These are phyloP conservation scores for Phylloscopus whistleri DNA, from an alignment of 2,113 vertebrate species.

Conservation along the genomic window DNA sequence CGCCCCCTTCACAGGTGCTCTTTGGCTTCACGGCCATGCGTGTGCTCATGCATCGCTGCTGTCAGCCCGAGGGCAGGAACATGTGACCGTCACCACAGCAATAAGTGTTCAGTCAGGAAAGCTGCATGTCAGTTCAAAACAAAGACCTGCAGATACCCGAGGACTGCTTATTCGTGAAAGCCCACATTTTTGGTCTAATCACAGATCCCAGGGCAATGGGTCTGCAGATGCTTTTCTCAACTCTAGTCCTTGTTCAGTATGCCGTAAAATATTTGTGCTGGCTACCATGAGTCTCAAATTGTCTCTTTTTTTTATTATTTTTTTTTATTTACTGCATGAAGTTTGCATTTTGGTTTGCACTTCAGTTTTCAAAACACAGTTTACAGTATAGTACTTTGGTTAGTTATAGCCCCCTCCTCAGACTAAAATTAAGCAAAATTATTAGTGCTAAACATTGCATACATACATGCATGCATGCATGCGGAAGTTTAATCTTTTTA, in stretches of 20 bases:
- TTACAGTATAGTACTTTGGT: background rate
- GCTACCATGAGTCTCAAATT: background rate
- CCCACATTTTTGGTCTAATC: background rate
- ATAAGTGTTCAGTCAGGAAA: background rate
- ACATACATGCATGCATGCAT: accelerated
- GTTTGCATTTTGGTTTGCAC: background rate
- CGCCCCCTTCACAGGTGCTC: background rate
- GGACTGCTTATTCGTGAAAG: background rate
- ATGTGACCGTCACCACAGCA: background rate
- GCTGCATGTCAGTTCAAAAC: background rate
- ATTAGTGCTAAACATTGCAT: background rate
- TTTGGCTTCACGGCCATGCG: accelerated
- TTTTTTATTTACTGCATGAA: too few relatives aligned
- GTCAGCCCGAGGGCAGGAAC: background rate
- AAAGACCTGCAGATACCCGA: background rate
- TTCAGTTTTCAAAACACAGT: background rate
- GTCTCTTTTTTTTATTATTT: background rate
- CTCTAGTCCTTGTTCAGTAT: background rate
- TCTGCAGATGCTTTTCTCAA: background rate
- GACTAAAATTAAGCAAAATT: accelerated
- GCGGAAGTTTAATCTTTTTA: background rate
- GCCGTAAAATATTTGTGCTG: background rate
- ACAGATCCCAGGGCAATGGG: background rate
- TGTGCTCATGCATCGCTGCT: background rate
- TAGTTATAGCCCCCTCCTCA: background rate